A percentile compares a stretch with the other conserved stretches of the same genome.
Evolutionary conservation across 2,113 vertebrate species (phyloP).

Genomic region (Ciconia boyciana): DNA sequence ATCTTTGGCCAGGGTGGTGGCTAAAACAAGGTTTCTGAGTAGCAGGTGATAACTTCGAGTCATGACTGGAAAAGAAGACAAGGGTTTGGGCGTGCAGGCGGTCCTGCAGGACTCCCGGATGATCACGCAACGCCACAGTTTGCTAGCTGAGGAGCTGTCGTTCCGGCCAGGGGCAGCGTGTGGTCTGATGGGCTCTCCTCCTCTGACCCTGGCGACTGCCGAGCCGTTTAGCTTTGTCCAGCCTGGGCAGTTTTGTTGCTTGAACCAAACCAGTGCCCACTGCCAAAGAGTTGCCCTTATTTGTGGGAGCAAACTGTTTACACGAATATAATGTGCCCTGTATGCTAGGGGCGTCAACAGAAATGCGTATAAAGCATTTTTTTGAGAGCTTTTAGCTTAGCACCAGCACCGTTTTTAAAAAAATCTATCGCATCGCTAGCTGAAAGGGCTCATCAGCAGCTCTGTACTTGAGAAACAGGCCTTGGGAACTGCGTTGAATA

Average conservation of each 20-base stretch:
- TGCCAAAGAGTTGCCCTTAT: neutral
- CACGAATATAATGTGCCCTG: rapidly evolving
- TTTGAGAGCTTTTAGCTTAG: neutral
- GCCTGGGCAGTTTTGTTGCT: neutral
- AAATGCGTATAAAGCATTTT: neutral
- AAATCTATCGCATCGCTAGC: rapidly evolving
- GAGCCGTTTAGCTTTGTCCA: neutral
- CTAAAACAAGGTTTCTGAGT: neutral
- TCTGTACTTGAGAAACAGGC: neutral
- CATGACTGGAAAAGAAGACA: neutral
- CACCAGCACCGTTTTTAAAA: neutral
- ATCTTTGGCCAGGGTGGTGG: too few relatives aligned
- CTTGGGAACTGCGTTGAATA: too few relatives aligned
- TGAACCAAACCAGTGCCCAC: neutral
- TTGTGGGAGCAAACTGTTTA: neutral
- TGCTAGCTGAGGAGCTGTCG: neutral
- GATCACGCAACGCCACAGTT: neutral
- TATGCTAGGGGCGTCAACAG: too few relatives aligned
- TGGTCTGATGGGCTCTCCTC: neutral
- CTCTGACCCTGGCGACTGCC: neutral
- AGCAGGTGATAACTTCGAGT: too few relatives aligned
- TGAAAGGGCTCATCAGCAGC: neutral
- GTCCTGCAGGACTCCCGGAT: too few relatives aligned
- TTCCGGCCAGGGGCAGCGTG: neutral
- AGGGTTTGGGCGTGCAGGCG: neutral